A percentile compares a stretch with the other conserved stretches of the same genome.
phyloP scores from a whole-genome alignment of 35 echinoderm and acorn worm genomes.

The Stichopus chloronotus region DNA sequence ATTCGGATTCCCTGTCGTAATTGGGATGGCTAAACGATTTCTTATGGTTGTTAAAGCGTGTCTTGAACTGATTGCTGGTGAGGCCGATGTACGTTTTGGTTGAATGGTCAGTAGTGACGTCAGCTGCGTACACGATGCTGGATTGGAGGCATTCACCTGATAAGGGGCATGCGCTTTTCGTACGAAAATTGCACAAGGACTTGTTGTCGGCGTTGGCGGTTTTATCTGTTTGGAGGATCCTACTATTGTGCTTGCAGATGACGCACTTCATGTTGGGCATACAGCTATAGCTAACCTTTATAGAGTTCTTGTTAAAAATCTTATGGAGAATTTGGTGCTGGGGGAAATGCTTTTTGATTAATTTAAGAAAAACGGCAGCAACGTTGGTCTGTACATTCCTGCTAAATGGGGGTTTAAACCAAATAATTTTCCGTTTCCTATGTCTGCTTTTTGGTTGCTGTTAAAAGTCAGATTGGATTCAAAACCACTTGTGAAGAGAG shows the following conservation, averaged over 20 bases:
- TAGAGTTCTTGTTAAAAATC: no score
- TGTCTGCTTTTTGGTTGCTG: background rate
- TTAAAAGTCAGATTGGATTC: background rate
- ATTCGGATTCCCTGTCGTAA: background rate
- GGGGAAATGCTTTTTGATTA: no score
- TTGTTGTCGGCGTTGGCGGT: background rate
- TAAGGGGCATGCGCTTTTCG: slow-evolving; percentile 13
- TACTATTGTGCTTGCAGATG: no score
- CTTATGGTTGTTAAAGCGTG: slow-evolving; percentile 1
- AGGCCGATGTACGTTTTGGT: slow-evolving; percentile 42
- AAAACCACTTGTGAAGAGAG: background rate
- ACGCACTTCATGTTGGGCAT: no score
- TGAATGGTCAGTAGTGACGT: slow-evolving; percentile 18
- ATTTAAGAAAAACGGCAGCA: background rate
- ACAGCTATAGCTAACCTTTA: no score
- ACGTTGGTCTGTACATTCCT: slow-evolving; percentile 13
- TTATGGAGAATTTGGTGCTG: no score
- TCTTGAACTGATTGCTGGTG: slow-evolving; percentile 31
- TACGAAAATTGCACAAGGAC: background rate
- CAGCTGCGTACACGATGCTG: background rate
- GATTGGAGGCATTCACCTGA: slow-evolving; percentile 3
- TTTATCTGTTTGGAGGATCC: no score
- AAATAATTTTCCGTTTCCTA: no score
- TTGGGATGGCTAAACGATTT: slow-evolving; percentile 23
- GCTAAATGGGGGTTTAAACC: background rate